Conservation (phyloP, 2,113 vertebrate genomes). For the Odocoileus virginianus region DNA sequence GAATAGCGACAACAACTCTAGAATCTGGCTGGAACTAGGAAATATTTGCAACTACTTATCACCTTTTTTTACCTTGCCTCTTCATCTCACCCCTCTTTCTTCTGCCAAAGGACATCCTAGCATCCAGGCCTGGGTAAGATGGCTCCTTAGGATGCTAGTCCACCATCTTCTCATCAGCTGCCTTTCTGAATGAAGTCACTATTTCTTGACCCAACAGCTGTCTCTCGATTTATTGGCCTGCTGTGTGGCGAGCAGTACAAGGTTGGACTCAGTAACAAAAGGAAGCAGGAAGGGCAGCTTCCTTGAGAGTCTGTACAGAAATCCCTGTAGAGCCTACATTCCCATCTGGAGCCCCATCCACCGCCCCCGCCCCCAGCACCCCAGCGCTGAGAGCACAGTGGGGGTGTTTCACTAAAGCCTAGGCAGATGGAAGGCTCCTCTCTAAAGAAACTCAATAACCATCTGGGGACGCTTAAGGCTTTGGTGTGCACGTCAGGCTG, state of each 20-base stretch:
- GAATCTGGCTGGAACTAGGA: not conserved
- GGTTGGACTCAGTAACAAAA: not conserved
- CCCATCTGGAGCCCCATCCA: not conserved
- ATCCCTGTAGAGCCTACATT: not conserved
- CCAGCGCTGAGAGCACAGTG: not conserved
- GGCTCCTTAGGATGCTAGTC: not conserved
- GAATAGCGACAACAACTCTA: not conserved
- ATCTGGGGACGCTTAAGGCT: not conserved
- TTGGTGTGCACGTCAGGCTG: not conserved
- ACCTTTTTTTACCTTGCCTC: not conserved
- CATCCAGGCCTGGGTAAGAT: not conserved
- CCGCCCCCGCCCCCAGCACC: fast-evolving
- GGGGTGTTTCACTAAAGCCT: not conserved
- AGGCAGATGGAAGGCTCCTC: not conserved
- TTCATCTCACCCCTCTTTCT: not conserved
- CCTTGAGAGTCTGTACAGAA: not conserved
- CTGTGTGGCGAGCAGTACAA: not conserved
- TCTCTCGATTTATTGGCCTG: not conserved
- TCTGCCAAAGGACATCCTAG: not conserved
- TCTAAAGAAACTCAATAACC: not conserved
- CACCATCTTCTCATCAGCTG: not conserved
- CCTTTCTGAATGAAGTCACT: not conserved
- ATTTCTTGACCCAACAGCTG: not conserved
- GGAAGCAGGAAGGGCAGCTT: not conserved
- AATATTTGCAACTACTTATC: not conserved